These are phyloP conservation scores for Tenthredo amoena DNA, from an alignment of 2,888 invertebrate species.

Conservation along the genomic window DNA sequence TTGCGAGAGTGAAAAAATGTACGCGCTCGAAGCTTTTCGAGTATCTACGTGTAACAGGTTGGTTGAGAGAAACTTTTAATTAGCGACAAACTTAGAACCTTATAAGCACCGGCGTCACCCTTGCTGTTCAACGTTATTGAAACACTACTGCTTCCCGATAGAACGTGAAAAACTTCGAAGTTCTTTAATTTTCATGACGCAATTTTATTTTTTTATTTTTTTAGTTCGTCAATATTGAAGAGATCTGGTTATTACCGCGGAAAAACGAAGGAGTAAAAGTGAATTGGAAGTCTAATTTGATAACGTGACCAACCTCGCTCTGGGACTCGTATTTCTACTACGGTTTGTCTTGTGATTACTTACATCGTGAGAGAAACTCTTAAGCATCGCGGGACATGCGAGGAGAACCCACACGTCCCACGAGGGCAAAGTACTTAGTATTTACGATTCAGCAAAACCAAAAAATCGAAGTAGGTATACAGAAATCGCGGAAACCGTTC, in stretches of 20 bases:
- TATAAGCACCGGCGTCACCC: neutral
- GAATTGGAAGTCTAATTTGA: neutral
- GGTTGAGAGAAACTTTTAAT: neutral
- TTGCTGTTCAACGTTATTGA: neutral
- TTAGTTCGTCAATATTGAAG: neutral
- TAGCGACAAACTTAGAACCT: neutral
- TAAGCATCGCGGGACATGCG: neutral
- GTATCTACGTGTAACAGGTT: neutral
- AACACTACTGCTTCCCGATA: neutral
- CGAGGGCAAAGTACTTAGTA: neutral
- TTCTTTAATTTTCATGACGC: neutral
- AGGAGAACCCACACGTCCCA: neutral
- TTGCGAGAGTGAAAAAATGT: neutral
- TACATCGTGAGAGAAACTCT: neutral
- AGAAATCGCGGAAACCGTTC: neutral
- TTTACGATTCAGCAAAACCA: neutral
- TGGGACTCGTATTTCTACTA: neutral
- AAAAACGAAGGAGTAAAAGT: neutral
- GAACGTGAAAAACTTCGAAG: neutral
- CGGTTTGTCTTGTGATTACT: neutral
- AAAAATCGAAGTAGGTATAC: neutral
- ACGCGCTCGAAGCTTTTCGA: neutral
- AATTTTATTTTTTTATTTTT: neutral
- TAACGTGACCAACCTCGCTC: neutral
- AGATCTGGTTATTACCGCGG: neutral